Evolutionary conservation across 2,113 vertebrate species (phyloP), one percentile per base, ranked within the genome.

Genomic region (Fulmarus glacialis): DNA sequence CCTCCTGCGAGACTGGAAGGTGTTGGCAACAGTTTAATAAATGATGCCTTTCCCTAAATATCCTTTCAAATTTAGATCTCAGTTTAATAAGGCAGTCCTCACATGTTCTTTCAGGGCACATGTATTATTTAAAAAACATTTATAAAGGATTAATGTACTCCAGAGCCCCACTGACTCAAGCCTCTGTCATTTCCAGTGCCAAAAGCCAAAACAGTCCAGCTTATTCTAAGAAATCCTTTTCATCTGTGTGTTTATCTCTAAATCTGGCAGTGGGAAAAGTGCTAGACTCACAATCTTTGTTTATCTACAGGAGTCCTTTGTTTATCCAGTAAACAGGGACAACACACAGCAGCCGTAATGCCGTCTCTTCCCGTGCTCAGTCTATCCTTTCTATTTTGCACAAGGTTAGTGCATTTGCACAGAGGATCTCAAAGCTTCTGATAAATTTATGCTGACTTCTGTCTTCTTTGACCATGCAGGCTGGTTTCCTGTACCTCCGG

Each of bases 71-170:
- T 95, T 92, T 92, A 94, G 79, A 95, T 88, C 67, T 94, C 75
- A 36, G 47, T 95, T 94, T 94, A 90, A 92, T 94, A 93, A 93
- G 75, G 55, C 82, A 93, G 47, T 74, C 13, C 20, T 93, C 67
- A 62, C 82, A 64, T 96, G 47, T 92, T 95, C 86, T 95, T 95
- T 74, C 89, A 84, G 88, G 86, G 90, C 75, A 95, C 60, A 95
- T 97, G 75, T 50, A 95, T 97, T 94, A 97, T 97, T 97, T 84
- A 95, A 95, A 96, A 94, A 95, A 87, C 79, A 89, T 96, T 95
- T 96, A 95, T 95, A 94, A 94, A 97, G 97, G 85, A 95, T 97
- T 96, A 93, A 95, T 87, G 75, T 85, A 95, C 96, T 95, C 67
- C 1, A 7, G 92, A 97, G 90, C 47, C 68, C 82, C 64, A 95